Base-by-base conservation (phyloP, 2,797 vertebrate species). In the Glossophaga mutica region DNA sequence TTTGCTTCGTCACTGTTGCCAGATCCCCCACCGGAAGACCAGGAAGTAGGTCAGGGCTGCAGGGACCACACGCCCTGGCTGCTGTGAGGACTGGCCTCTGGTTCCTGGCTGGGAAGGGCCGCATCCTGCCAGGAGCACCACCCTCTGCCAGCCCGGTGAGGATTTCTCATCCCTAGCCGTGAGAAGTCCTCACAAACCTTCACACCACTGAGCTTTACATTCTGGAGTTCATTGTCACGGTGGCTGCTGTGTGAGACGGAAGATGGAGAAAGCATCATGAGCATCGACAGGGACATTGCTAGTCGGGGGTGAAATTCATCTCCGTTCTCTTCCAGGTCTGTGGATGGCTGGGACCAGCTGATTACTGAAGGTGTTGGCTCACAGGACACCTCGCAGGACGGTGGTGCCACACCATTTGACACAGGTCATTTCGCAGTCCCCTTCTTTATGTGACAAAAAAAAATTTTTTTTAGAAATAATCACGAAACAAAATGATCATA, bases 11-110 rank as follows among this genome's bases (percentile, higher is more conserved):
- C 97, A 96, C 0, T 1, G 91, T 91, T 78, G 84, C 87, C 7
- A 5, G 79, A 62, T 86, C 73, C 82, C 90, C 77, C 2, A 62
- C 87, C n/a, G n/a, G 32, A 55, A 37, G 68, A 57, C 93, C 2
- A 2, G 87, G 90, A 98, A 97, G 92, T 98, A 96, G 96, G 96
- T 98, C 96, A 94, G 1, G n/a, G 95, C 94, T 91, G 42, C 48
- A 52, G 94, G 79, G 91, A 92, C 83, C 92, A 78, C 50, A 46
- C 0, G 2, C 19, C 1, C 84, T 87, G 77, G 73, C 92, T 87
- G 82, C 82, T 59, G 34, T 4, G 52, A 70, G 77, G 34, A 42
- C 42, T 11, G 2, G 71, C 86, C 48, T 59, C 82, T 84, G 96
- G 86, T 85, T 84, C 2, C 0, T 59, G 62, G 22, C 78, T 57